Conservation (phyloP, 2,797 vertebrate genomes). For the Trichosurus vulpecula region DNA sequence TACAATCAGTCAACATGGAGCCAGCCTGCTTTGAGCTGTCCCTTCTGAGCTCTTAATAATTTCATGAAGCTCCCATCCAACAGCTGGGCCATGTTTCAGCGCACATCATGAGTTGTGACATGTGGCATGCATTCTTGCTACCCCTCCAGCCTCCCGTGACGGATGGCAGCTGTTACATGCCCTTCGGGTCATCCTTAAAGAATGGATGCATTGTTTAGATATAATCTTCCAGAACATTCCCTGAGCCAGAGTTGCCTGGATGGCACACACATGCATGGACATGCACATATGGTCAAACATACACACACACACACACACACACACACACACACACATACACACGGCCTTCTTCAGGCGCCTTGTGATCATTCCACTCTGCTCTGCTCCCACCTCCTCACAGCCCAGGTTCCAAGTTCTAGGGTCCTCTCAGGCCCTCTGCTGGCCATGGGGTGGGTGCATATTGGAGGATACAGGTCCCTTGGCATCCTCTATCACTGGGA, state of each 20-base stretch:
- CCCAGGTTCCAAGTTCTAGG: background rate
- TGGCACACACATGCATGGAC: background rate
- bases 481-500: background rate
- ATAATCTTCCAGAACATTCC: background rate
- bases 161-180: slow-evolving; percentile 13
- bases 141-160: background rate
- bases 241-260: background rate
- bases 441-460: background rate
- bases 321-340: too few species aligned
- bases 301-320: background rate
- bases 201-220: slow-evolving; percentile 33
- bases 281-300: background rate
- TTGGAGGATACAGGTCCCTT: background rate
- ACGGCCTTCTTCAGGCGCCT: background rate
- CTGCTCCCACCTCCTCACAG: background rate
- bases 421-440: background rate
- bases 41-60: background rate
- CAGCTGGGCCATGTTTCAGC: slow-evolving; percentile 9
- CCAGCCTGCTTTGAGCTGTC: background rate
- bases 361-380: background rate
- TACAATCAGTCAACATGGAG: background rate
- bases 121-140: slow-evolving; percentile 20
- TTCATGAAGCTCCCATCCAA: slow-evolving; percentile 5
- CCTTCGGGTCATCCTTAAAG: slow-evolving; percentile 19
- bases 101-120: background rate